Conservation (phyloP, 2,113 vertebrate genomes). For the Gavialis gangeticus region DNA sequence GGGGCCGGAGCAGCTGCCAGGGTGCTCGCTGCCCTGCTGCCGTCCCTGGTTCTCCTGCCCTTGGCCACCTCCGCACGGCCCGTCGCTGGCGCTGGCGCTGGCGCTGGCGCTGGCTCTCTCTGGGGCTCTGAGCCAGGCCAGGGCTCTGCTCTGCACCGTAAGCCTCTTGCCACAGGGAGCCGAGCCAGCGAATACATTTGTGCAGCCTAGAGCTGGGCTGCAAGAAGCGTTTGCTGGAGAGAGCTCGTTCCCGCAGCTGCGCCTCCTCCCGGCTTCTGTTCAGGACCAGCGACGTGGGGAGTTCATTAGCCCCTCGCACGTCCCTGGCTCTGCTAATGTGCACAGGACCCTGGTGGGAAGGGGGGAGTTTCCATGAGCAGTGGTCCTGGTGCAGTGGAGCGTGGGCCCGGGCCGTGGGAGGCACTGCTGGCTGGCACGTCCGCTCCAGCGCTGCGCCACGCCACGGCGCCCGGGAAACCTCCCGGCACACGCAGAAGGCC, state of each 20-base stretch:
- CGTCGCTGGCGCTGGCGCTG: background rate
- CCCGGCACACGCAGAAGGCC: too few species aligned
- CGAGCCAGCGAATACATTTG: background rate
- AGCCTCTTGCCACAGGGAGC: too few species aligned
- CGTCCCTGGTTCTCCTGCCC: background rate
- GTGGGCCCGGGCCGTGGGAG: background rate
- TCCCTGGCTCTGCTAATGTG: conserved; percentile 52
- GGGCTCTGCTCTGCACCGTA: background rate
- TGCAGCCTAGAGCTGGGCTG: conserved; percentile 18
- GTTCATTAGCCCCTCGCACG: conserved; percentile 54
- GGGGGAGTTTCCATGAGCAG: background rate
- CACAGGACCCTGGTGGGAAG: conserved; percentile 2
- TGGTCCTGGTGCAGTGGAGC: background rate
- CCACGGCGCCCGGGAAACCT: too few species aligned
- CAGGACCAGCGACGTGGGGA: conserved; percentile 63
- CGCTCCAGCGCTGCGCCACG: background rate
- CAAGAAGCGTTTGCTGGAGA: conserved; percentile 1
- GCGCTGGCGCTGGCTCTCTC: background rate
- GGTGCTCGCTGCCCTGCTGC: background rate
- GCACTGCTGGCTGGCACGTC: background rate
- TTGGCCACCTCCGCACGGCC: background rate
- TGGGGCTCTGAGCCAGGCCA: background rate
- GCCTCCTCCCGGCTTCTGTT: conserved; percentile 57
- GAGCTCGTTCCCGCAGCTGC: conserved; percentile 45
- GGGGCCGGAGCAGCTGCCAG: background rate